Evolutionary conservation across 2,113 vertebrate species (phyloP).

Genomic region (Sarotherodon lohbergeri): DNA sequence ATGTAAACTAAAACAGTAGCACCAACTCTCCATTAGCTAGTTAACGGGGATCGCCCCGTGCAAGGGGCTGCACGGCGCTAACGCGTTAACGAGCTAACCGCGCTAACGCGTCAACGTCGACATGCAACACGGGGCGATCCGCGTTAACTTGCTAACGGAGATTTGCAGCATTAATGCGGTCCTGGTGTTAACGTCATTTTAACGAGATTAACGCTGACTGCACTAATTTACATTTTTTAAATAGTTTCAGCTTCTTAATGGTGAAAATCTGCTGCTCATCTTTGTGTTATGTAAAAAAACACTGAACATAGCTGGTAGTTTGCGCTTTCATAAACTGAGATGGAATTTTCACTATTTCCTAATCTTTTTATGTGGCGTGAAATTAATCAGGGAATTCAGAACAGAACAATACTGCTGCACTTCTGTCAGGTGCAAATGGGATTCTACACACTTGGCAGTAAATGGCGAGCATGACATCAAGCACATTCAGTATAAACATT

Average conservation of each 20-base stretch:
- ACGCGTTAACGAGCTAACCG: rapidly evolving
- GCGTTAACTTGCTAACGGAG: rapidly evolving
- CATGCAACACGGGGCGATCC: neutral
- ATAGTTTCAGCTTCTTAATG: rapidly evolving
- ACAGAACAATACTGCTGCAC: neutral
- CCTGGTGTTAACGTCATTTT: rapidly evolving
- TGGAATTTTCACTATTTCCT: neutral
- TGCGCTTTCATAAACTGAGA: rapidly evolving
- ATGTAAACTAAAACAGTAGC: neutral
- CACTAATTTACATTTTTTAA: rapidly evolving
- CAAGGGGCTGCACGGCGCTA: rapidly evolving
- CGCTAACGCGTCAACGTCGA: rapidly evolving
- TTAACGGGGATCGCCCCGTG: rapidly evolving
- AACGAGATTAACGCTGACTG: neutral
- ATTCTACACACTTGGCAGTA: neutral
- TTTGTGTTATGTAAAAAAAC: neutral
- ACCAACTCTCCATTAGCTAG: neutral
- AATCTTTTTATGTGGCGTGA: neutral
- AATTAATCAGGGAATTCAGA: neutral
- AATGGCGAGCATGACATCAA: rapidly evolving
- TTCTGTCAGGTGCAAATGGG: rapidly evolving
- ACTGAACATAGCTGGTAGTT: neutral
- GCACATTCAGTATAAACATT: neutral
- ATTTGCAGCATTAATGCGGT: rapidly evolving
- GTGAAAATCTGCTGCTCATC: neutral